Conservation (phyloP, 2,888 invertebrate genomes). For the Petrolisthes cinctipes region DNA sequence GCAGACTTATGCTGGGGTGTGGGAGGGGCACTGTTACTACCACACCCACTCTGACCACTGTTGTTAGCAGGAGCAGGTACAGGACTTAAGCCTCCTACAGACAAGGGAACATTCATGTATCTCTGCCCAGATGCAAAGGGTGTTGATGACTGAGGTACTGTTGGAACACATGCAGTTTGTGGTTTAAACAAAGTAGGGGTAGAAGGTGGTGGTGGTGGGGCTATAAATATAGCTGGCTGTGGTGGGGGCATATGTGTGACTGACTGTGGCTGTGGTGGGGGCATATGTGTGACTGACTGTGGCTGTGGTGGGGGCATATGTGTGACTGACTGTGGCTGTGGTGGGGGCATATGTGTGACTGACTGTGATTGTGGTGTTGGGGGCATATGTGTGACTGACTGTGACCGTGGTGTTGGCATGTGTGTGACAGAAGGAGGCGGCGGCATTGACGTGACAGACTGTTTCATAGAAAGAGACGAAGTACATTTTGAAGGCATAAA, state of each 20-base stretch:
- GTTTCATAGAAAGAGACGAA: too few species aligned
- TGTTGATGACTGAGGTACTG: conserved; percentile 31
- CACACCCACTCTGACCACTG: not conserved
- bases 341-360: not conserved
- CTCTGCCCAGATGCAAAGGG: conserved; percentile 9
- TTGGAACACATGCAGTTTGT: not conserved
- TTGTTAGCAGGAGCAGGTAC: not conserved
- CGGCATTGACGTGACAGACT: too few species aligned
- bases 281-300: not conserved
- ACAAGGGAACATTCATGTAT: conserved; percentile 41
- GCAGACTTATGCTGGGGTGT: conserved; percentile 39
- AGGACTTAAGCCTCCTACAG: not conserved
- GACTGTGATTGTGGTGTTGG: not conserved
- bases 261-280: not conserved
- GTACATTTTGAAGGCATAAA: too few species aligned
- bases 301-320: not conserved
- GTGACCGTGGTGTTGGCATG: too few species aligned
- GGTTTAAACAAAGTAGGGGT: too few species aligned
- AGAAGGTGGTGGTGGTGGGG: not conserved
- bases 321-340: too few species aligned
- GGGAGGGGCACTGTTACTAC: conserved; percentile 53
- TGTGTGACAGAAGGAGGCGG: too few species aligned
- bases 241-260: not conserved
- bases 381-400: too few species aligned
- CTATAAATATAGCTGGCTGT: not conserved